phyloP scores from a whole-genome alignment of 2,113 vertebrate genomes.

The Hipposideros armiger region DNA sequence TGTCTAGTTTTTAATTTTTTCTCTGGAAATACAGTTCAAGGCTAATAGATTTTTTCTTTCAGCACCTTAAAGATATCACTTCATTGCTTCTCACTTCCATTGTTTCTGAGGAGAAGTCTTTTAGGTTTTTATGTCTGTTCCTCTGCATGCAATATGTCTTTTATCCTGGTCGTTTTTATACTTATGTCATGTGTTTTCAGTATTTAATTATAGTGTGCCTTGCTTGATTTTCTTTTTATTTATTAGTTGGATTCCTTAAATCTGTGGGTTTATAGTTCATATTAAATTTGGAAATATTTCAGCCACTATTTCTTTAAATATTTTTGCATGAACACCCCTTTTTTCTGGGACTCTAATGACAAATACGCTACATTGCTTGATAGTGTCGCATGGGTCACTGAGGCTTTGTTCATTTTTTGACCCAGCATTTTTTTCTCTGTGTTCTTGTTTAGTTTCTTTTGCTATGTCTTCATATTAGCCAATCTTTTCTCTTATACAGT shows the following conservation, averaged over 20 bases:
- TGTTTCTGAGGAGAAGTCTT: not conserved
- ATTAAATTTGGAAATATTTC: constrained; percentile 25
- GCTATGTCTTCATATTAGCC: not conserved
- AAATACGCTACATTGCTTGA: not conserved
- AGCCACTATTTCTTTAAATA: not conserved
- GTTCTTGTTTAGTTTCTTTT: not conserved
- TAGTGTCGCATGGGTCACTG: not conserved
- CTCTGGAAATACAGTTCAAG: not conserved
- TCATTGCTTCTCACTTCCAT: not conserved
- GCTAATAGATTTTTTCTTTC: not conserved
- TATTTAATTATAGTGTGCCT: not conserved
- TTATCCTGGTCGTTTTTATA: not conserved
- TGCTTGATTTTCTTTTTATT: constrained; percentile 20
- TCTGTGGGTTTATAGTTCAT: not conserved
- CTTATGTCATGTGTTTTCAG: not conserved
- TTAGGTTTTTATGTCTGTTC: not conserved
- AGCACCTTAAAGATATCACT: not conserved
- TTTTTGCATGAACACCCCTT: not conserved
- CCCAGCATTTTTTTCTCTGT: not conserved
- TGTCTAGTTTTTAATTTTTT: not conserved
- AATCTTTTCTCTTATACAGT: not conserved
- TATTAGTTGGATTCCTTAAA: not conserved
- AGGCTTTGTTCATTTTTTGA: not conserved
- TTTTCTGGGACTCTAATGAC: not conserved
- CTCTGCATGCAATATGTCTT: not conserved